Evolutionary conservation across 2,888 invertebrate genomes (phyloP), one percentile per base, ranked within the genome.

Genomic region (Tinea semifulvella): DNA sequence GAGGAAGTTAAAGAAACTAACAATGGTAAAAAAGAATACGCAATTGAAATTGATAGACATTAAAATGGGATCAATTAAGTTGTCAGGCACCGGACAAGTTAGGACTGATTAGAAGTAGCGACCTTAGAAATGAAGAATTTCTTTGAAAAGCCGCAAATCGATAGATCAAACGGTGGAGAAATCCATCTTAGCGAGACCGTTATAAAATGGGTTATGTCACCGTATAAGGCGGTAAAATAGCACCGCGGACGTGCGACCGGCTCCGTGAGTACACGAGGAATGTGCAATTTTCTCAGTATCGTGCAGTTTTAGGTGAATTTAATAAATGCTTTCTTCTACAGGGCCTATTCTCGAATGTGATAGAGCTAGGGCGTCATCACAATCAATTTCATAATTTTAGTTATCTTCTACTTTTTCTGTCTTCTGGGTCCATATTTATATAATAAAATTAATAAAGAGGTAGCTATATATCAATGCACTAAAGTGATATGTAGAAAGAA

Each of bases 161-260:
- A 49, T 47, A 48, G 56, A 58, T 61, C 54, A 56, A 51, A 52
- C 50, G 49, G 47, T 47, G 52, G 54, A 60, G 60, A 60, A 60
- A 63, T 63, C 62, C 58, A 61, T 63, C 57, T 54, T 50, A 50
- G 46, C 50, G 52, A 50, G 56, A 60, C 70, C 67, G 72, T 70
- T 72, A 67, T 61, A 64, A 65, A 63, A 70, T 66, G 54, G 66
- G 65, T 67, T 67, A 67, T 65, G 66, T 69, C 66, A 64, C 68
- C 68, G 59, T 64, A 65, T 60, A 72, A 63, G 69, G 70, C 56
- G 57, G 43, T 18, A 20, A 43, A 14, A 35, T 43, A 36, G 19
- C 35, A 38, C 56, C 52, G 56, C 65, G 63, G 62, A 65, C 62
- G 59, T 52, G 52, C 47, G 54, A 50, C 53, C 52, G 54, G 51